These are phyloP conservation scores for Cheilinus undulatus DNA, from an alignment of 2,113 vertebrate species.

Conservation along the genomic window DNA sequence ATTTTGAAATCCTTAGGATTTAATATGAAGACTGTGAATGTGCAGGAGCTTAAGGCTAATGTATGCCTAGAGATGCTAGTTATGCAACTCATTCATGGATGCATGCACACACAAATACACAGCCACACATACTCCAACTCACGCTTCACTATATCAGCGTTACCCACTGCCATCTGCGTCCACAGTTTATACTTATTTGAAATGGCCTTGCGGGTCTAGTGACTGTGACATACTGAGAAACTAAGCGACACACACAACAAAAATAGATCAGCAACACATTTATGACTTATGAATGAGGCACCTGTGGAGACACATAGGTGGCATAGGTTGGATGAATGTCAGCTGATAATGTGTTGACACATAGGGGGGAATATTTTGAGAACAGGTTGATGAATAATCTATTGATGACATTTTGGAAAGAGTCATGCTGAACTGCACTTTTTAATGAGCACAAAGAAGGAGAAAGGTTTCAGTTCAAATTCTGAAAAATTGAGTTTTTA, in stretches of 20 bases:
- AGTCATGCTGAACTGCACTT: conserved; percentile 11
- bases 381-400: conserved; percentile 52
- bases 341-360: conserved; percentile 13
- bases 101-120: conserved; percentile 12
- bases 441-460: conserved; percentile 12
- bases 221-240: conserved; percentile 7
- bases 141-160: conserved; percentile 51
- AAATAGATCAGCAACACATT: conserved; percentile 25
- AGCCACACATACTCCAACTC: background rate
- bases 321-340: conserved; percentile 22
- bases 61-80: conserved; percentile 60
- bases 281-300: conserved; percentile 65
- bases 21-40: conserved; percentile 24
- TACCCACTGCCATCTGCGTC: conserved; percentile 65
- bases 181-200: conserved; percentile 40
- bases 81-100: conserved; percentile 62
- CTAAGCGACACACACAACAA: background rate
- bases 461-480: conserved; percentile 1
- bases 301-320: conserved; percentile 43
- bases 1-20: conserved; percentile 42
- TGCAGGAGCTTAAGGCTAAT: conserved; percentile 57
- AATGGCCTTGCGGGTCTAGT: conserved; percentile 17
- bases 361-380: conserved; percentile 26
- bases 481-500: background rate
- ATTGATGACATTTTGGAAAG: conserved; percentile 42